Base-by-base conservation (phyloP, 2,797 vertebrate genomes). In the Rhabdophis nuchalis region DNA sequence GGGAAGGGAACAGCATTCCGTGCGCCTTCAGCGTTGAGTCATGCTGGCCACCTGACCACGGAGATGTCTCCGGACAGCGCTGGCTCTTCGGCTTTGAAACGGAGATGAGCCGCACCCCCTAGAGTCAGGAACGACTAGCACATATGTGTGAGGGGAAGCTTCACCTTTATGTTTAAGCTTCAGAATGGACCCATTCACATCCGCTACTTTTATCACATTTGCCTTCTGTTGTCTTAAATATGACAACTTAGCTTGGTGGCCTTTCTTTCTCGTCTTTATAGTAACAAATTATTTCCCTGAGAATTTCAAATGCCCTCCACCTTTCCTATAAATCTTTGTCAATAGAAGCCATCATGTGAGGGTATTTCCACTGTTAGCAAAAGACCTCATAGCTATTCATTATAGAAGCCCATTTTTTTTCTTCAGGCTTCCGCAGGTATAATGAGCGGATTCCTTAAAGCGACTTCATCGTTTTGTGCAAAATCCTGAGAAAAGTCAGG, bases 301-400 rank as follows among this genome's bases (percentile, higher is more conserved):
- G 32, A 13, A 14, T 86, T 91, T 96, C 95, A 95, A 93, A 94
- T 95, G 60, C 92, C 29, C 91, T 87, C 64, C 10, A 11, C 92
- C 13, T 93, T 16, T 89, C 14, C 91, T 90, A 29, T 93, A 92
- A 93, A 92, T 88, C 85, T 85, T 0, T 87, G 72, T 86, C 90
- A 93, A 0, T 11, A 0, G 8, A 58, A 92, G 11, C 25, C 46
- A 91, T 91, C 50, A 57, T 36, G 53, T 52, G 6, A 11, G 11
- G 2, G 0, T 5, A 25, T 88, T 50, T 89, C 90, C 29, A 8
- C 32, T 20, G 32, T 77, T 77, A 41, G 68, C 8, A 77, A 16
- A 23, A 18, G 20, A 77, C 32, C 32, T 77, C 32, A 23, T 10
- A 36, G 18, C 68, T 77, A 41, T 23, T 77, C 18, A 77, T 41